A percentile compares a stretch with the other conserved stretches of the same genome.
Evolutionary conservation across 2,888 invertebrate species (phyloP).

Genomic region (Phyto melanocephala): DNA sequence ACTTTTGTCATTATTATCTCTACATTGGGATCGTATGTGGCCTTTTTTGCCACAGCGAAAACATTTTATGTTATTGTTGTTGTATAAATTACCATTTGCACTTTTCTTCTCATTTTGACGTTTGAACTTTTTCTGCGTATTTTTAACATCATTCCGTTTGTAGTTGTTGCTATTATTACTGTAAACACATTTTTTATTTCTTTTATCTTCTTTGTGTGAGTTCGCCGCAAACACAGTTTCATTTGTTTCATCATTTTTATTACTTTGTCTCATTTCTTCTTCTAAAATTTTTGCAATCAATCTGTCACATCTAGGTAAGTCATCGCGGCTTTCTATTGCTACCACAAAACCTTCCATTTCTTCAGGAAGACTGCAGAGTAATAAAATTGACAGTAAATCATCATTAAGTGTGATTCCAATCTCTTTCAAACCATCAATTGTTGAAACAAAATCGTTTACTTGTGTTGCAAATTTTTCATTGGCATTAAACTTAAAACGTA

Average conservation of each 20-base stretch:
- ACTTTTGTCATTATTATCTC: background rate
- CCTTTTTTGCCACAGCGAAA: constrained; percentile 24
- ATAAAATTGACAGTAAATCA: constrained; percentile 47
- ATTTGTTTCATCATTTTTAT: background rate
- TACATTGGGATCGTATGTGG: constrained; percentile 32
- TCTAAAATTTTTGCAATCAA: constrained; percentile 52
- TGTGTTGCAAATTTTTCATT: constrained; percentile 13
- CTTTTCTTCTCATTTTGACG: too few species aligned
- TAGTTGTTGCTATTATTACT: too few species aligned
- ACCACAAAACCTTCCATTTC: constrained; percentile 56
- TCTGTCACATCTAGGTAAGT: constrained; percentile 35
- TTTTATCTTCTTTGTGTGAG: too few species aligned
- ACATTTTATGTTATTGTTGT: constrained; percentile 28
- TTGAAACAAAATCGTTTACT: constrained; percentile 46
- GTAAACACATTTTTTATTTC: too few species aligned
- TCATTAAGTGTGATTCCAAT: constrained; percentile 40
- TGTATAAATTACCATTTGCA: background rate
- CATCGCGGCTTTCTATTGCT: constrained; percentile 53
- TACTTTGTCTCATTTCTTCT: constrained; percentile 12
- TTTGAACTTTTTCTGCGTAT: too few species aligned
- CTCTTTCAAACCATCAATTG: constrained; percentile 50
- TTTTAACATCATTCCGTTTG: background rate
- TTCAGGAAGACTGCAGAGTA: constrained; percentile 48
- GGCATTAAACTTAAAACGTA: constrained; percentile 27
- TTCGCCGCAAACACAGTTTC: constrained; percentile 12